phyloP scores from a whole-genome alignment of 92 coral and sea anemone genomes.

The Umimayanthus kanabou region DNA sequence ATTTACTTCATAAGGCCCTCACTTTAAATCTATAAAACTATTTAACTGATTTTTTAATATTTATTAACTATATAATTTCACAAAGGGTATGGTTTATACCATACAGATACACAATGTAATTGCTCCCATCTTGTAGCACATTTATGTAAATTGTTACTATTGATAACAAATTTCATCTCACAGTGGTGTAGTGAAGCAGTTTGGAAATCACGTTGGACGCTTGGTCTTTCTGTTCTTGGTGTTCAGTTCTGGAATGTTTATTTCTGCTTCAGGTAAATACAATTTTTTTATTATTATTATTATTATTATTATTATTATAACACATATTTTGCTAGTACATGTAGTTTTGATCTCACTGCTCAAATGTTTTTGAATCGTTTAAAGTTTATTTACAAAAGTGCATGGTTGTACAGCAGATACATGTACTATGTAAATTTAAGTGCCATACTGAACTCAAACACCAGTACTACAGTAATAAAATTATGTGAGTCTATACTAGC shows the following conservation, averaged over 20 bases:
- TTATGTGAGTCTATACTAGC: not conserved
- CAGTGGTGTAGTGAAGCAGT: conserved; percentile 92
- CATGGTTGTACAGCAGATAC: not conserved
- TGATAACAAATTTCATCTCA: not conserved
- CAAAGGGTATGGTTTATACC: not conserved
- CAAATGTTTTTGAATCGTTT: not conserved
- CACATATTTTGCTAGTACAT: no score
- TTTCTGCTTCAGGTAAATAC: conserved; percentile 89
- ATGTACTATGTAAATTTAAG: not conserved
- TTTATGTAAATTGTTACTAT: no score
- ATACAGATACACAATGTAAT: no score
- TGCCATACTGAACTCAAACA: no score
- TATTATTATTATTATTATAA: no score
- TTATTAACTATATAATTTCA: no score
- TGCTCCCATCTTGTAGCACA: no score
- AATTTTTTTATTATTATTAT: no score
- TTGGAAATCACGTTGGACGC: conserved; percentile 90
- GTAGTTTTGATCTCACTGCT: not conserved
- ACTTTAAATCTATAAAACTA: no score
- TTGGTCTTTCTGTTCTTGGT: conserved; percentile 81
- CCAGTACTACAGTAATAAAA: no score
- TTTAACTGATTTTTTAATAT: no score
- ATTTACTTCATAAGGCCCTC: no score
- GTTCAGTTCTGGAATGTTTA: conserved; percentile 96
- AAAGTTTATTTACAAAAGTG: not conserved